phyloP scores from a whole-genome alignment of 2,113 vertebrate genomes.

The Petaurus breviceps region DNA sequence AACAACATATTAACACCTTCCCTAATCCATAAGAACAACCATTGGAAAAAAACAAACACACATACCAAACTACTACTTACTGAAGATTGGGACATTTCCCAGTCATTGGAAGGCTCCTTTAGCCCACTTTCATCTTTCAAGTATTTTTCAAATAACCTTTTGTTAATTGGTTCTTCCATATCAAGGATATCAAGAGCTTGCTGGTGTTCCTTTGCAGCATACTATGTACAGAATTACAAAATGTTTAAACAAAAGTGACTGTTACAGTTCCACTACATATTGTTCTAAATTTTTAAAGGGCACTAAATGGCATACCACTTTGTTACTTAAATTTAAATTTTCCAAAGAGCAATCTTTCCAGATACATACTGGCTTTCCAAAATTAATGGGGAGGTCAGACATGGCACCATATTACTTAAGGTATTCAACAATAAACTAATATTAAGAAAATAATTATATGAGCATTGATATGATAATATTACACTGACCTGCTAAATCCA shows the following conservation, averaged over 20 bases:
- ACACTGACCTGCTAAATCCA: neutral
- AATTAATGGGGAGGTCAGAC: neutral
- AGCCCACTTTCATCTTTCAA: constrained; percentile 90
- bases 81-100: constrained; percentile 95
- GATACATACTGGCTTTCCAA: neutral
- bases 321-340: constrained; percentile 34
- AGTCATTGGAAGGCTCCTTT: constrained; percentile 90
- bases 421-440: neutral
- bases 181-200: constrained; percentile 98
- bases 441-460: constrained; percentile 2
- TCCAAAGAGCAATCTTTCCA: constrained; percentile 38
- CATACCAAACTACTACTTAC: constrained; percentile 82
- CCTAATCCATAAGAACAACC: neutral
- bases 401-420: neutral
- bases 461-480: neutral
- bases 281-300: neutral
- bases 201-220: constrained; percentile 98
- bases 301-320: neutral
- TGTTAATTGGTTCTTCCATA: constrained; percentile 94
- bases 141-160: constrained; percentile 91
- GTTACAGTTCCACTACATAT: neutral
- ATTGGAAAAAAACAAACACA: neutral
- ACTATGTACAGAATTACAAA: constrained; percentile 84
- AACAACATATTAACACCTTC: neutral
- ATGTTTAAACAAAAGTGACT: constrained; percentile 3